Evolutionary conservation across 35 echinoderm and acorn worm genomes (phyloP), one percentile per base, ranked within the genome.

Genomic region (Hemicentrotus pulcherrimus): DNA sequence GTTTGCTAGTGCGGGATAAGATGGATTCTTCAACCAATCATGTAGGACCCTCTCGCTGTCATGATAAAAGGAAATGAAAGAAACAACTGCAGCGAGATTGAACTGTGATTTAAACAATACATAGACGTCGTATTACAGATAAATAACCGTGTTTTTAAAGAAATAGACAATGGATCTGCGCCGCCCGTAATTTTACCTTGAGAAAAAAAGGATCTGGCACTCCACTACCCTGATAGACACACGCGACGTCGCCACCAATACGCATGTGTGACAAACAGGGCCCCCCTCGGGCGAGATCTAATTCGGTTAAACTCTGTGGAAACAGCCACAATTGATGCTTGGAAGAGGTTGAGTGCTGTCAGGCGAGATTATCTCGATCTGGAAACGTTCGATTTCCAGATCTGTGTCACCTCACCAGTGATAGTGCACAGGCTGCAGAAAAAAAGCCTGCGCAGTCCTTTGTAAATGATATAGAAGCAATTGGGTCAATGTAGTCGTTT

Each of bases 281-380:
- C 6, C 65, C 65, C 18, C 65, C 65, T 78, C 22, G 28, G 65
- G 65, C 65, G 2, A 22, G 19, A 22, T 78, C 65, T 78, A 78
- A 78, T 78, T 78, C 65, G 65, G 65, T 78, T 78, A 78, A 78
- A 78, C 15, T 22, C 65, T 78, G 65, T 78, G 65, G 65, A 78
- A 78, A 78, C 65, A 78, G 65, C 65, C 65, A 78, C 65, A 78
- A 78, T 78, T 78, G 65, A 78, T 78, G 65, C 19, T 78, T n/a
- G 65, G 22, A 78, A 78, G 22, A 78, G 22, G 65, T 28, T 78
- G 65, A 78, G 19, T 28, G 65, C 65, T 78, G 65, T 78, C 65
- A 78, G 65, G 19, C 65, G 65, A 78, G 65, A 78, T 78, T 28
- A 78, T 78, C 65, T 78, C 65, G 65, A 78, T 78, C 65, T 78